These are phyloP conservation scores for Cyrtorhinus lividipennis DNA, from an alignment of 1,140 invertebrate species.

Conservation along the genomic window DNA sequence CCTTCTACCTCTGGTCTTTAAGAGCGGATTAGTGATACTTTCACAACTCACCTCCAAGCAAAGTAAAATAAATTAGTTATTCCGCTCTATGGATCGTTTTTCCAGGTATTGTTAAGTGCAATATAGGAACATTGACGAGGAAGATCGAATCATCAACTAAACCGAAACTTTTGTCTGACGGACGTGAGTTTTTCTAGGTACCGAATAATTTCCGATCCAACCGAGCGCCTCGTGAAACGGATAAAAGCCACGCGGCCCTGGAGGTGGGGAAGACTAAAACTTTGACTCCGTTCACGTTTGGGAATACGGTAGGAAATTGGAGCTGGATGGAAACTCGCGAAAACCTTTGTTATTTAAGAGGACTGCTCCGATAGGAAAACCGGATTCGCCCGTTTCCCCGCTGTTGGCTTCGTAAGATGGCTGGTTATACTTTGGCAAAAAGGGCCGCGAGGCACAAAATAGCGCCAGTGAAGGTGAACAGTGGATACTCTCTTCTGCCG, in stretches of 20 bases:
- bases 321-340: neutral
- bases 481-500: too few relatives aligned
- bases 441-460: neutral
- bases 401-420: neutral
- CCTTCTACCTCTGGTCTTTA: neutral
- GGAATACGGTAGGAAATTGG: neutral
- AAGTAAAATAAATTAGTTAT: neutral
- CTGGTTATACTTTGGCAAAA: neutral
- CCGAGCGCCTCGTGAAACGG: too few relatives aligned
- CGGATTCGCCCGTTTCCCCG: neutral
- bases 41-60: too few relatives aligned
- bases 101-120: too few relatives aligned
- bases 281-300: neutral
- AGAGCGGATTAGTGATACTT: too few relatives aligned
- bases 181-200: neutral
- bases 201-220: too few relatives aligned
- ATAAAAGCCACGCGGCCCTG: neutral
- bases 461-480: neutral
- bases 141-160: too few relatives aligned
- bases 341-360: slow-evolving; percentile 5
- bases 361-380: neutral
- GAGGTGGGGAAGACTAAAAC: neutral
- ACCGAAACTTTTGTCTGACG: neutral
- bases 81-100: neutral
- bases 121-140: too few relatives aligned